Conservation (phyloP, 2,797 vertebrate genomes). For the Danio tinwini region DNA sequence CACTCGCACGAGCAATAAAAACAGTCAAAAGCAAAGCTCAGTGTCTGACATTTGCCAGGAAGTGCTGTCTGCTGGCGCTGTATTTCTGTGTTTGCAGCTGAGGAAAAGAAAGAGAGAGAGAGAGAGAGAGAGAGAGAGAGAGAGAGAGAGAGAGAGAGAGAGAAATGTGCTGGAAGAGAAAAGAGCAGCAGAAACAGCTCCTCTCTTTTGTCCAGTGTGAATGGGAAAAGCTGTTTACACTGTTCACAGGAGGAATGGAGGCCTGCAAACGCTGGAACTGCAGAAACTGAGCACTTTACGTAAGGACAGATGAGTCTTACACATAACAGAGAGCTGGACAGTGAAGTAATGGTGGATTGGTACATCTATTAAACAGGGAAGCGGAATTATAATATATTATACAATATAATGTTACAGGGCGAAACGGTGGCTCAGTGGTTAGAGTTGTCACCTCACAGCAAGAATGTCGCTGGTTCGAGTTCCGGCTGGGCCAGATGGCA, state of each 20-base stretch:
- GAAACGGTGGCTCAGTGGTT: too few relatives aligned
- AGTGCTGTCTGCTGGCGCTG: neutral
- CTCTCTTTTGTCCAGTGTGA: conserved; percentile 16
- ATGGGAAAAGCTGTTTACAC: conserved; percentile 48
- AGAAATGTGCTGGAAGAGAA: conserved; percentile 46
- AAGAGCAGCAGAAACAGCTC: conserved; percentile 35
- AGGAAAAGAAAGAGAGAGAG: neutral
- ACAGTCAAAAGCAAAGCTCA: neutral
- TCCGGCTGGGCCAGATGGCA: too few relatives aligned
- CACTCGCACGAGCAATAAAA: conserved; percentile 19
- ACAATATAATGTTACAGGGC: too few relatives aligned
- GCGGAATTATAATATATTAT: too few relatives aligned
- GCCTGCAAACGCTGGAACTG: conserved; percentile 23
- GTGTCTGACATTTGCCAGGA: conserved; percentile 10
- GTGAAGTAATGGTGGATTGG: neutral
- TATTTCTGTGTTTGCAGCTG: conserved; percentile 27
- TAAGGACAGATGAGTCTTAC: neutral
- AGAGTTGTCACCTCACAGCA: too few relatives aligned
- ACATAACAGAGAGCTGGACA: neutral
- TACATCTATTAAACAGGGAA: neutral
- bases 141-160: too few relatives aligned
- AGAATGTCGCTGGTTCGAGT: too few relatives aligned
- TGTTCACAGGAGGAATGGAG: conserved; percentile 21
- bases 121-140: too few relatives aligned
- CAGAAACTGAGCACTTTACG: conserved; percentile 23